Evolutionary conservation across 2,113 vertebrate species (phyloP).

Genomic region (Silurus glanis): DNA sequence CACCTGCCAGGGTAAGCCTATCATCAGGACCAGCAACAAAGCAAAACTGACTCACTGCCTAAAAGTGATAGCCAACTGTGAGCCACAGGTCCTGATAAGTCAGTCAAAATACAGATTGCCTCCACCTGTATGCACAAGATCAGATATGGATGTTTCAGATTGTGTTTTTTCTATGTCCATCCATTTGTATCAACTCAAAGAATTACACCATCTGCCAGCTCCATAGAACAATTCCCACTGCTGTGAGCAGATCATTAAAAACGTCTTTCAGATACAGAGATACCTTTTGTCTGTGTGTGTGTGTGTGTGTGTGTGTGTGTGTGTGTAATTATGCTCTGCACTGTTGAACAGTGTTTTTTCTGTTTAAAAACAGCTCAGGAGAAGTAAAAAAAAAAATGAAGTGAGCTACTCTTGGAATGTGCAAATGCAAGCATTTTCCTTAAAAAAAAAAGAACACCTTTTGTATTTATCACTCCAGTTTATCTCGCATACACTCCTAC

Average conservation of each 20-base stretch:
- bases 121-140: conserved; percentile 47
- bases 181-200: conserved; percentile 15
- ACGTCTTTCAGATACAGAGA: conserved; percentile 22
- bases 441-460: conserved; percentile 16
- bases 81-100: conserved; percentile 14
- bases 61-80: not conserved
- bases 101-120: not conserved
- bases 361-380: conserved; percentile 40
- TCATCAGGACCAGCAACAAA: not conserved
- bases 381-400: conserved; percentile 66
- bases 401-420: conserved; percentile 53
- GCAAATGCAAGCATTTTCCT: conserved; percentile 32
- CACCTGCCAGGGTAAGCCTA: conserved; percentile 86
- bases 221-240: conserved; percentile 5
- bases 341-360: conserved; percentile 19
- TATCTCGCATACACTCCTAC: not conserved
- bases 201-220: conserved; percentile 13
- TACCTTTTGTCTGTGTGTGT: not conserved
- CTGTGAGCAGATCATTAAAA: conserved; percentile 31
- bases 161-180: not conserved
- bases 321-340: conserved; percentile 32
- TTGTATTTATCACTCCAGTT: conserved; percentile 26
- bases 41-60: not conserved
- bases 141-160: conserved; percentile 1
- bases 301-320: conserved; percentile 23